Evolutionary conservation across 2,113 vertebrate genomes (phyloP).

Genomic region (Microcebus lehilahytsara): DNA sequence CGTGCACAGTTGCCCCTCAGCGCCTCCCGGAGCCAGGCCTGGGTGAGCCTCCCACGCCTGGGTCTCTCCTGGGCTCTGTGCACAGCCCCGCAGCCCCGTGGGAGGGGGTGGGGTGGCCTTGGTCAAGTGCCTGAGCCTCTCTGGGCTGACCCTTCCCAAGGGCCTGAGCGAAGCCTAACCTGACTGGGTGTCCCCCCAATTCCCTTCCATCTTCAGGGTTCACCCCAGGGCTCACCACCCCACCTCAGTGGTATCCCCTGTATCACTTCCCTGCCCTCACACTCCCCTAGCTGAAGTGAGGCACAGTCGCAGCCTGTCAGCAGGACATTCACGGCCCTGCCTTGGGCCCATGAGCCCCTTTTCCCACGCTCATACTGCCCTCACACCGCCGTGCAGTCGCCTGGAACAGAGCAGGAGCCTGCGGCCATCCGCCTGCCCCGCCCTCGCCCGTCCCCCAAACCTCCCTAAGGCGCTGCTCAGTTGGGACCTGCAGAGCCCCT

Average conservation of each 20-base stretch:
- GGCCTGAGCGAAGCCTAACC: background rate
- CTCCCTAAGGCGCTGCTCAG: background rate
- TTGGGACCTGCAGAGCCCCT: background rate
- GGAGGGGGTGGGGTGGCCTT: background rate
- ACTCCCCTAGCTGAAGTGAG: background rate
- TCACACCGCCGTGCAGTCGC: background rate
- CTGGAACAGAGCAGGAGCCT: background rate
- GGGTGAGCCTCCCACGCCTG: background rate
- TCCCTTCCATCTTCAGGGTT: background rate
- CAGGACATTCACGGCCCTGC: background rate
- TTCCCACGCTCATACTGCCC: background rate
- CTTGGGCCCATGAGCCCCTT: background rate
- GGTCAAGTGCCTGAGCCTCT: background rate
- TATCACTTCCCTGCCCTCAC: background rate
- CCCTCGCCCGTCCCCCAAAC: background rate
- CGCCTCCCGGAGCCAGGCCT: background rate
- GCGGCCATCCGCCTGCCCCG: fast-evolving
- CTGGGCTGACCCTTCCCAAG: background rate
- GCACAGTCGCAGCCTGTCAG: background rate
- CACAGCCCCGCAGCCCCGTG: background rate
- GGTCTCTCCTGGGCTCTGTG: background rate
- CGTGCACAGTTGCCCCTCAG: fast-evolving
- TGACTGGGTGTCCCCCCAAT: background rate
- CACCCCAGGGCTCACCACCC: background rate
- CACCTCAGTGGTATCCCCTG: background rate